Conservation (phyloP, 53 echinoderm and acorn worm genomes). For the Echinometra lucunter region DNA sequence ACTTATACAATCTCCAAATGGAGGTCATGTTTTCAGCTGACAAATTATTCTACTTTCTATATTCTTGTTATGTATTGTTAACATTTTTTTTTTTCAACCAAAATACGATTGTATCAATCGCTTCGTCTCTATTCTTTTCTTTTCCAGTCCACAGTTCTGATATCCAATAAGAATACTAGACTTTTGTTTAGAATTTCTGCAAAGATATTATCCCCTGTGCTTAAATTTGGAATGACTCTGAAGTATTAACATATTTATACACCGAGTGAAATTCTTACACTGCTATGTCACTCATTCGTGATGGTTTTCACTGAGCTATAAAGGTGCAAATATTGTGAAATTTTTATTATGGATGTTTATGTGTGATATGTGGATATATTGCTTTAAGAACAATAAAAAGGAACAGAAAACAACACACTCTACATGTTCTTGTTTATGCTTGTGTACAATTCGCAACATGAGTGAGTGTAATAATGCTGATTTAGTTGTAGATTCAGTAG, state of each 20-base stretch:
- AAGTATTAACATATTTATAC: not conserved
- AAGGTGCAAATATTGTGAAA: slow-evolving; percentile 63
- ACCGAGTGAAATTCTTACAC: not conserved
- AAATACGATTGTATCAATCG: too few relatives aligned
- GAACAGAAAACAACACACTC: not conserved
- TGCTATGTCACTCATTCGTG: not conserved
- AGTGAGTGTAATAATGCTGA: too few relatives aligned
- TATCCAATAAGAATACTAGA: not conserved
- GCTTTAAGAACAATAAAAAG: slow-evolving; percentile 41
- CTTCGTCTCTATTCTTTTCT: too few relatives aligned
- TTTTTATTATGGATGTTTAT: slow-evolving; percentile 52
- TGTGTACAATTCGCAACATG: not conserved
- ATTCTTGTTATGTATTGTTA: too few relatives aligned
- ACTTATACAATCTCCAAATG: too few relatives aligned
- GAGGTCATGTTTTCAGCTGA: too few relatives aligned
- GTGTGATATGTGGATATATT: slow-evolving; percentile 66
- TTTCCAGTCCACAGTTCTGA: not conserved
- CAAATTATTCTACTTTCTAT: too few relatives aligned
- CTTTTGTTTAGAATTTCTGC: not conserved
- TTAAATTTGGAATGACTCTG: not conserved
- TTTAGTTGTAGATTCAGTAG: too few relatives aligned
- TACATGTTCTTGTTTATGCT: not conserved
- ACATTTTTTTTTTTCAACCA: too few relatives aligned
- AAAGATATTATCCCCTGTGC: not conserved
- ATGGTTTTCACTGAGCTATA: slow-evolving; percentile 49